Percentiles rank a stretch among this genome's conserved stretches.
Evolutionary conservation across 2,113 vertebrate species (phyloP).

Genomic region (Heterotis niloticus): DNA sequence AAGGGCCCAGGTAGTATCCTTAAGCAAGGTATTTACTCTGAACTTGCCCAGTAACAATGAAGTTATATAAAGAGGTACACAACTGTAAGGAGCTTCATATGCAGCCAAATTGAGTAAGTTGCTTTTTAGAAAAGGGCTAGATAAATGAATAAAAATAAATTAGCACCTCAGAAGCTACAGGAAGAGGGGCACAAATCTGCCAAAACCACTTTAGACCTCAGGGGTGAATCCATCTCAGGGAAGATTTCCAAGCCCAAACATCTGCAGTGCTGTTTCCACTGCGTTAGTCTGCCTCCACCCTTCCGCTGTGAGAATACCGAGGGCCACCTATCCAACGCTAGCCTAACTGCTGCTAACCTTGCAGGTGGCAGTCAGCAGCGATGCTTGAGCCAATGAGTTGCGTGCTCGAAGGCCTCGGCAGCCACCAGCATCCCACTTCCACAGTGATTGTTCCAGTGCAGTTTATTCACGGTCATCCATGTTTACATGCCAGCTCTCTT

Average conservation of each 20-base stretch:
- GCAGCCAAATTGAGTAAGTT: no score
- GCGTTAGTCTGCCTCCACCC: background rate
- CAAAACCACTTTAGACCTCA: conserved; percentile 17
- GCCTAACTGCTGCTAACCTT: background rate
- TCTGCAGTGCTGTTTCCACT: background rate
- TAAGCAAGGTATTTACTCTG: no score
- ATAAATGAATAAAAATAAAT: no score
- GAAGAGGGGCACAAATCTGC: background rate
- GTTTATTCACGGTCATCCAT: background rate
- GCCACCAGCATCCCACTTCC: background rate
- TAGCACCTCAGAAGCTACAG: background rate
- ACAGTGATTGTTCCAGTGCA: background rate
- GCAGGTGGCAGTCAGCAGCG: background rate
- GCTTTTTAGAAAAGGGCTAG: no score
- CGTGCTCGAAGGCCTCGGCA: no score
- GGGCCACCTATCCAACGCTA: conserved; percentile 1
- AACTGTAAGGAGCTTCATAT: no score
- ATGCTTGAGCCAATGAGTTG: background rate
- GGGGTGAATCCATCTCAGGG: conserved; percentile 24
- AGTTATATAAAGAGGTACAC: background rate
- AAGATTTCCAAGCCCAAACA: conserved; percentile 11
- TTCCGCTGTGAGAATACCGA: background rate
- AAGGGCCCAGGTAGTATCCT: no score
- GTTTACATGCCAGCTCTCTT: background rate
- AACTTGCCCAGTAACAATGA: no score